phyloP scores from a whole-genome alignment of 1,140 invertebrate genomes.

The Drosophila mauritiana region DNA sequence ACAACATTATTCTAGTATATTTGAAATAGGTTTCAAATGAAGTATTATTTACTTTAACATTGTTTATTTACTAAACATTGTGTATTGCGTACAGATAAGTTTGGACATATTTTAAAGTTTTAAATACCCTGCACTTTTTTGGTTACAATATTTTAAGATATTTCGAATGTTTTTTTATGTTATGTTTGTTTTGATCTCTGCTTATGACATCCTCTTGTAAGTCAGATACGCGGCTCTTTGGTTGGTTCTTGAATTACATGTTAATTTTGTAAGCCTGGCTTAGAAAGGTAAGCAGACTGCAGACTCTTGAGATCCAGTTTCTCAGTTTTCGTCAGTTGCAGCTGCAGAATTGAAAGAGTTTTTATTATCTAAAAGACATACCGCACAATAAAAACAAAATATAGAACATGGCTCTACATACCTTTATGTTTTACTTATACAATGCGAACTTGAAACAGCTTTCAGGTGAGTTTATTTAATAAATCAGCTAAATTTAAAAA shows the following conservation, averaged over 20 bases:
- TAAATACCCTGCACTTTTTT: background rate
- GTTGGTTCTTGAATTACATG: constrained; percentile 27
- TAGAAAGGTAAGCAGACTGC: constrained; percentile 13
- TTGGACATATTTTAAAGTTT: too few relatives aligned
- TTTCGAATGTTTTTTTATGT: background rate
- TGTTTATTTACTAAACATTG: too few relatives aligned
- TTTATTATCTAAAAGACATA: constrained; percentile 17
- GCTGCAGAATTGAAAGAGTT: constrained; percentile 16
- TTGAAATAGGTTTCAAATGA: too few relatives aligned
- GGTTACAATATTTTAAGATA: background rate
- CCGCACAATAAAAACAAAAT: constrained; percentile 14
- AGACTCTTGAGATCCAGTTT: constrained; percentile 41
- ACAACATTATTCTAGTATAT: too few relatives aligned
- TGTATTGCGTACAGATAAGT: too few relatives aligned
- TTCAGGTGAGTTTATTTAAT: constrained; percentile 38
- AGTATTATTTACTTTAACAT: too few relatives aligned
- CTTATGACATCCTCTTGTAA: constrained; percentile 28
- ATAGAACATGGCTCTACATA: constrained; percentile 29
- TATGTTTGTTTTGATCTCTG: constrained; percentile 46
- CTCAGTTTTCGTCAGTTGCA: constrained; percentile 7
- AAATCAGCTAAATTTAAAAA: constrained; percentile 15
- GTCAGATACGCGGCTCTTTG: constrained; percentile 1
- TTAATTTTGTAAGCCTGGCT: constrained; percentile 16
- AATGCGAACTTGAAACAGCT: constrained; percentile 20
- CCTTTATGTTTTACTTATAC: background rate